These are phyloP conservation scores for Zophobas atratus DNA, from an alignment of 1,140 invertebrate species.

Conservation along the genomic window DNA sequence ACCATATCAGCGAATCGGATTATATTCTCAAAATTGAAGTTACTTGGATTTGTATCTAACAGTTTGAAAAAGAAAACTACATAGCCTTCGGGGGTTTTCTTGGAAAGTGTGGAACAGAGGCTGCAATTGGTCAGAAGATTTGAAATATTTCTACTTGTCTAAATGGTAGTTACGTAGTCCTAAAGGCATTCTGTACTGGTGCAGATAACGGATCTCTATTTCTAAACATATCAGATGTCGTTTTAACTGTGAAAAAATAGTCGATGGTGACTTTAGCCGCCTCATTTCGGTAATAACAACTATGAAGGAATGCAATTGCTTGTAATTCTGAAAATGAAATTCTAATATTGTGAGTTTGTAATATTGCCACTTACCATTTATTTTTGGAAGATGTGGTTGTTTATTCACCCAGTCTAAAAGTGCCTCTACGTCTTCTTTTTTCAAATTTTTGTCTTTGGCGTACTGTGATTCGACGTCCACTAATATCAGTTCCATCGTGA, in stretches of 20 bases:
- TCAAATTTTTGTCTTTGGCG: slow-evolving; percentile 44
- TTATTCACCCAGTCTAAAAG: slow-evolving; percentile 47
- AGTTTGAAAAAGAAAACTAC: slow-evolving; percentile 70
- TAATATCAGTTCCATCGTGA: not conserved
- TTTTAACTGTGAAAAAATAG: slow-evolving; percentile 74
- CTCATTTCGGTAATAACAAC: slow-evolving; percentile 69
- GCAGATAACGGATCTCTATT: too few species aligned
- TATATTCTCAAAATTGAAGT: slow-evolving; percentile 72
- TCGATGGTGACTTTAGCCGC: slow-evolving; percentile 75
- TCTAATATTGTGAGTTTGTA: too few species aligned
- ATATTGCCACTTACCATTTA: slow-evolving; percentile 11
- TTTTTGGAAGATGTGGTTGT: slow-evolving; percentile 50
- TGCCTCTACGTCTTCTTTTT: slow-evolving; percentile 44
- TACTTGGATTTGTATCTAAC: slow-evolving; percentile 71
- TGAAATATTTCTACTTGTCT: not conserved
- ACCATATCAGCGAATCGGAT: slow-evolving; percentile 73
- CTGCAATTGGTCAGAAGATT: slow-evolving; percentile 35
- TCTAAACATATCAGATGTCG: slow-evolving; percentile 73
- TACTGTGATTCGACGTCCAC: slow-evolving; percentile 43
- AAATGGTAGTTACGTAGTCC: too few species aligned
- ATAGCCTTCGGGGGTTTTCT: slow-evolving; percentile 72
- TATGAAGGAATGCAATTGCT: slow-evolving; percentile 69
- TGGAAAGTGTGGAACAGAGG: slow-evolving; percentile 65
- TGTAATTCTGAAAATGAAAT: too few species aligned
- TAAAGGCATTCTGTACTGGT: too few species aligned